Evolutionary conservation across 2,888 invertebrate species (phyloP).

Genomic region (Clistopyga incitator): DNA sequence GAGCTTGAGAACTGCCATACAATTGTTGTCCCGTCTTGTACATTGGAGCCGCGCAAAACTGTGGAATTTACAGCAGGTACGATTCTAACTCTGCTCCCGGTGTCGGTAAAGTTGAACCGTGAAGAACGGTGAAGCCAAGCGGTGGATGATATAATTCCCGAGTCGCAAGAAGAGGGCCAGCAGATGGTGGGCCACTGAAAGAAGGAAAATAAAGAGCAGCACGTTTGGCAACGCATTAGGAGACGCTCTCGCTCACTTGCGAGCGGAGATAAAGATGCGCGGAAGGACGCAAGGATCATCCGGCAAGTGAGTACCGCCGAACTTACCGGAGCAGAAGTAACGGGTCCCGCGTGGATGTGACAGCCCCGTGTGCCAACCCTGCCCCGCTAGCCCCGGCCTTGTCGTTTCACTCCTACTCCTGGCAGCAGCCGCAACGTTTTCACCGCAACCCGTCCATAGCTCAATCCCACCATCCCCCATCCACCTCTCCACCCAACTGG

Average conservation of each 20-base stretch:
- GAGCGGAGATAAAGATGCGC: conserved; percentile 50
- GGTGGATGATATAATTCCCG: conserved; percentile 39
- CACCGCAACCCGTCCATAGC: conserved; percentile 77
- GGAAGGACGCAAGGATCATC: conserved; percentile 78
- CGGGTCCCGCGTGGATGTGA: conserved; percentile 75
- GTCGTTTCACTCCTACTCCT: conserved; percentile 44
- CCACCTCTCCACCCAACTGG: conserved; percentile 74
- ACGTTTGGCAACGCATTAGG: conserved; percentile 76
- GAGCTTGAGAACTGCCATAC: no score
- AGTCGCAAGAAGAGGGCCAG: conserved; percentile 3
- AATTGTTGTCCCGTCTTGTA: no score
- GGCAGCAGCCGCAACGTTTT: conserved; percentile 81
- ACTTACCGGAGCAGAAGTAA: conserved; percentile 78
- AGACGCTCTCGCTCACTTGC: conserved; percentile 67
- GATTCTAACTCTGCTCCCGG: conserved; percentile 3
- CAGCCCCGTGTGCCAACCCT: conserved; percentile 65
- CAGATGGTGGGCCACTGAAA: conserved; percentile 37
- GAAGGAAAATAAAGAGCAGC: conserved; percentile 72
- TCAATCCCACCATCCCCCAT: conserved; percentile 36
- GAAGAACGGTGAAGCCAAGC: neutral
- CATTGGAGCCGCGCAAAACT: neutral
- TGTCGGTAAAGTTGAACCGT: conserved; percentile 11
- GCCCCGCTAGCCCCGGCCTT: conserved; percentile 79
- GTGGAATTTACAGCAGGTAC: conserved; percentile 10
- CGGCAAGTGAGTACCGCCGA: conserved; percentile 70